phyloP scores from a whole-genome alignment of 2,113 vertebrate genomes.

The Lampris megalopsis region DNA sequence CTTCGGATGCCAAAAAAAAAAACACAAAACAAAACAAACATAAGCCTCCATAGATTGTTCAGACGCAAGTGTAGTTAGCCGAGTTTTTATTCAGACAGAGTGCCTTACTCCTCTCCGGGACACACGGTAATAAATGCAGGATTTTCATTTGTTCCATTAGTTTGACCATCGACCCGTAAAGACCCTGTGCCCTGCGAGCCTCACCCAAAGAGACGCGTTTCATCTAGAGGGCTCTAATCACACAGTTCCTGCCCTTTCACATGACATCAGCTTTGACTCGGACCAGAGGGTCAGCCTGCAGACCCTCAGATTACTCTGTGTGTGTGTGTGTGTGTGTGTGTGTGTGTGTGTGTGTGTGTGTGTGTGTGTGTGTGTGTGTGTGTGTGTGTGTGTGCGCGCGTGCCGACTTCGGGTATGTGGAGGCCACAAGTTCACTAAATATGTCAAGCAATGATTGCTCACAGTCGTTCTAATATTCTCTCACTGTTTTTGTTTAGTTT shows the following conservation, averaged over 20 bases:
- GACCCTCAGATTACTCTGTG: slow-evolving; percentile 35
- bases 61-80: too few species aligned
- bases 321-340: background rate
- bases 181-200: slow-evolving; percentile 40
- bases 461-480: background rate
- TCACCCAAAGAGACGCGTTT: slow-evolving; percentile 61
- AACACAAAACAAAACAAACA: too few species aligned
- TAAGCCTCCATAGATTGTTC: too few species aligned
- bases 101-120: background rate
- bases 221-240: slow-evolving; percentile 55
- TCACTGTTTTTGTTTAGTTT: background rate
- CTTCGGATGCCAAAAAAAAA: too few species aligned
- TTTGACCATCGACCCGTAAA: slow-evolving; percentile 37
- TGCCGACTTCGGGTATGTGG: slow-evolving; percentile 61
- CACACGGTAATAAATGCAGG: slow-evolving; percentile 5
- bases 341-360: too few species aligned
- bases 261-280: slow-evolving; percentile 61
- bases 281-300: slow-evolving; percentile 57
- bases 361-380: too few species aligned
- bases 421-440: slow-evolving; percentile 48
- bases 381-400: slow-evolving; percentile 22
- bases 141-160: slow-evolving; percentile 30
- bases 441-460: slow-evolving; percentile 11
- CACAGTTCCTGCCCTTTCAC: slow-evolving; percentile 71
- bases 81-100: slow-evolving; percentile 14